Conservation (phyloP, 2,888 invertebrate genomes). For the Neocrepidodera transversa region DNA sequence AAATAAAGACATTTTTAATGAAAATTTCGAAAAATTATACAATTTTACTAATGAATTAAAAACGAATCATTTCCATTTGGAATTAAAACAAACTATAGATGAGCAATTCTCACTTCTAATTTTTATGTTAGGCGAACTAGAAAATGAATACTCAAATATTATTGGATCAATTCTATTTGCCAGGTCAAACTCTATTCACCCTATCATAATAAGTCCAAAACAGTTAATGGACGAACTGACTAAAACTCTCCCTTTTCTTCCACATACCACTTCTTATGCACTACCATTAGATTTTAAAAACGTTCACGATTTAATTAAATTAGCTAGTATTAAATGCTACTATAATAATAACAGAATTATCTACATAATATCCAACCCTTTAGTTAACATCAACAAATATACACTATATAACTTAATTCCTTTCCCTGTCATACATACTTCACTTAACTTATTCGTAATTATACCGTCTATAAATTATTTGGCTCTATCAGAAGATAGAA, state of each 20-base stretch:
- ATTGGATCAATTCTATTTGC: slow-evolving; percentile 10
- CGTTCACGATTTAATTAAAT: neutral
- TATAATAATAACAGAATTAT: slow-evolving; percentile 12
- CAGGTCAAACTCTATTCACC: slow-evolving; percentile 17
- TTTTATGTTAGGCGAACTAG: slow-evolving; percentile 12
- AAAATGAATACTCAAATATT: neutral
- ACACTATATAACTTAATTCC: slow-evolving; percentile 14
- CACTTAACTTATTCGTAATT: neutral
- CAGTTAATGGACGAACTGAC: slow-evolving; percentile 11
- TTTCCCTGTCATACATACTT: neutral
- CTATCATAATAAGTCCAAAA: slow-evolving; percentile 12
- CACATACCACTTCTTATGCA: slow-evolving; percentile 5
- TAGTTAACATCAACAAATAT: neutral
- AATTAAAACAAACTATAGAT: slow-evolving; percentile 11
- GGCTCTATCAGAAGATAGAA: slow-evolving; percentile 2
- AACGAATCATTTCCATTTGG: neutral
- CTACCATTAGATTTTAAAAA: slow-evolving; percentile 5
- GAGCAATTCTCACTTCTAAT: slow-evolving; percentile 14
- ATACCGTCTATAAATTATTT: slow-evolving; percentile 12
- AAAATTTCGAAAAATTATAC: slow-evolving; percentile 14
- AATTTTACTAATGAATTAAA: neutral
- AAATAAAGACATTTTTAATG: slow-evolving; percentile 12
- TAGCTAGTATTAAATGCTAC: neutral
- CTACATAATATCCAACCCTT: slow-evolving; percentile 7
- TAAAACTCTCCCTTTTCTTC: slow-evolving; percentile 4